Evolutionary conservation across 2,113 vertebrate genomes (phyloP).

Genomic region (Origma solitaria): DNA sequence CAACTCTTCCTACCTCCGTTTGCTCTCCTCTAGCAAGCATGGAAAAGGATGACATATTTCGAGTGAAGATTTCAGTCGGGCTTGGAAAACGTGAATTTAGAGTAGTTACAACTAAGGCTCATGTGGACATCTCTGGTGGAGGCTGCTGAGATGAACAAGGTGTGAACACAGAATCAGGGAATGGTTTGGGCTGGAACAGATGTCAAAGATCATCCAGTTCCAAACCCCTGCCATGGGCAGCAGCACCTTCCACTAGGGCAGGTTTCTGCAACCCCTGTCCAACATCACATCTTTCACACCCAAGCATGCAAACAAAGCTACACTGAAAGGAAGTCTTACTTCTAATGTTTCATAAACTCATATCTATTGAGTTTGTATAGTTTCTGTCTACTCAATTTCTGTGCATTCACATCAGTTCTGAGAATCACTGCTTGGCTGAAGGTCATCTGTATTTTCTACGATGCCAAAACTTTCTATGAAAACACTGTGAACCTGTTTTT

Average conservation of each 20-base stretch:
- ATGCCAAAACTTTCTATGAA: conserved; percentile 6
- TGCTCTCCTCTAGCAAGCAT: neutral
- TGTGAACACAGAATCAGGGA: accelerated
- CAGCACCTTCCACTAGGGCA: neutral
- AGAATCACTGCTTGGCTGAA: neutral
- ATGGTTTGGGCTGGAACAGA: neutral
- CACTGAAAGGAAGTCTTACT: neutral
- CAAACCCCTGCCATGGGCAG: neutral
- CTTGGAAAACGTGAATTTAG: neutral
- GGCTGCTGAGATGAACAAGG: neutral
- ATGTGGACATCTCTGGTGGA: neutral
- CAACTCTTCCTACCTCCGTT: neutral
- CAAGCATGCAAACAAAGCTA: accelerated
- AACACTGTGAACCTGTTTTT: neutral
- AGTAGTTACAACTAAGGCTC: neutral
- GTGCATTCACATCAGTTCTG: neutral
- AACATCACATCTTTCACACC: neutral
- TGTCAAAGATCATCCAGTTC: neutral
- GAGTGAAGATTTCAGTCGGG: neutral
- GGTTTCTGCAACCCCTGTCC: neutral
- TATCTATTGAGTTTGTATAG: neutral
- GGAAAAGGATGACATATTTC: neutral
- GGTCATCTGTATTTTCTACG: neutral
- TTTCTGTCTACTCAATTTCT: neutral
- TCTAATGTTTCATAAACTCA: neutral